Evolutionary conservation across 2,888 invertebrate species (phyloP).

Genomic region (Brachypterus glaber): DNA sequence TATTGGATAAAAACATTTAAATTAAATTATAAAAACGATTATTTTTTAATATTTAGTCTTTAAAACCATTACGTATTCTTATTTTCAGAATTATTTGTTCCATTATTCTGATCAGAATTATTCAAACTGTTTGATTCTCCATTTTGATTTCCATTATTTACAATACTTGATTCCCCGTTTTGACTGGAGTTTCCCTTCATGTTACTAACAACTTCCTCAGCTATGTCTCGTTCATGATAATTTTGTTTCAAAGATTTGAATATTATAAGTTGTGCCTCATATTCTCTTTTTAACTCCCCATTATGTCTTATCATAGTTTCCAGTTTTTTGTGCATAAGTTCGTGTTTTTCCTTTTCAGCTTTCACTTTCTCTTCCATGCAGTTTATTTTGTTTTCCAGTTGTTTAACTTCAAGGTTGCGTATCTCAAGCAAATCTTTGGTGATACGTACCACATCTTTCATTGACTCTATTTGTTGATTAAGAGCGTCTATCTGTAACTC

Average conservation of each 20-base stretch:
- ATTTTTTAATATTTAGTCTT: too few species aligned
- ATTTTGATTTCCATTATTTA: too few species aligned
- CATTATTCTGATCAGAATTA: too few species aligned
- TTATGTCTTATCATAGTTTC: constrained; percentile 63
- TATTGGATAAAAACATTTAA: too few species aligned
- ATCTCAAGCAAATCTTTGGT: constrained; percentile 73
- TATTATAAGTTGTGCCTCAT: constrained; percentile 64
- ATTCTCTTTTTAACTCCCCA: constrained; percentile 65
- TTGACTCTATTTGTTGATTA: constrained; percentile 59
- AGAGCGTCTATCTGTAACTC: constrained; percentile 69
- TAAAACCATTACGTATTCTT: too few species aligned
- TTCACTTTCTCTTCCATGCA: constrained; percentile 60
- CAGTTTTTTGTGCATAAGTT: constrained; percentile 58
- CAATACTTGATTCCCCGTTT: too few species aligned
- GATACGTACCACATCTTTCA: constrained; percentile 73
- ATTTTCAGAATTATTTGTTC: too few species aligned
- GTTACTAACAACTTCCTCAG: constrained; percentile 28
- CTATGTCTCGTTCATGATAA: constrained; percentile 35
- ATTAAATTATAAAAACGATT: too few species aligned
- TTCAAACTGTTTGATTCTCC: too few species aligned
- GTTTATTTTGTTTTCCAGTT: constrained; percentile 57
- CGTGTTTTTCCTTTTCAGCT: constrained; percentile 62
- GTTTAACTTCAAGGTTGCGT: constrained; percentile 67
- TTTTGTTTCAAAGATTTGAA: constrained; percentile 48
- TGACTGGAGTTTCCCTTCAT: constrained; percentile 15